Evolutionary conservation across 1,140 invertebrate genomes (phyloP).

Genomic region (Microplitis demolitor): DNA sequence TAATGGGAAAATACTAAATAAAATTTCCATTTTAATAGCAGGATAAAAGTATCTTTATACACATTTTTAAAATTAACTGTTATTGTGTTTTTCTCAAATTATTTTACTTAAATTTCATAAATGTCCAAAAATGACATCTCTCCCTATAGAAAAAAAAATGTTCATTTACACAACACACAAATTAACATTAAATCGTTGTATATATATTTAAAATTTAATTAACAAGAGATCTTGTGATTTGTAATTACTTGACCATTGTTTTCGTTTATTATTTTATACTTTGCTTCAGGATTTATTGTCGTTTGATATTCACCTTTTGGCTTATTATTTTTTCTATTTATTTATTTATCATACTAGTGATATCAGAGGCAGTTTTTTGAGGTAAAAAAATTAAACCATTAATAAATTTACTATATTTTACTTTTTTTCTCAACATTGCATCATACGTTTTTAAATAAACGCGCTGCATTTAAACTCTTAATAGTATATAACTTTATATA

Average conservation of each 20-base stretch:
- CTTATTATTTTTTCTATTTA: not conserved
- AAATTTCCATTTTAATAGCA: too few species aligned
- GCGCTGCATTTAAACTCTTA: not conserved
- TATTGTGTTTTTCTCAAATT: too few species aligned
- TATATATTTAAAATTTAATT: slow-evolving; percentile 9
- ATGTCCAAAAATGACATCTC: too few species aligned
- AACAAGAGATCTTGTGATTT: slow-evolving; percentile 12
- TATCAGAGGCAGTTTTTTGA: slow-evolving; percentile 6
- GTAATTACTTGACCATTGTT: too few species aligned
- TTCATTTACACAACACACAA: not conserved
- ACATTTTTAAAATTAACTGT: too few species aligned
- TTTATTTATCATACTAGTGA: not conserved
- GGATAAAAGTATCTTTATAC: too few species aligned
- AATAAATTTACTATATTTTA: not conserved
- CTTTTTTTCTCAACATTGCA: not conserved
- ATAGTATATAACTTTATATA: not conserved
- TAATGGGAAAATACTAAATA: too few species aligned
- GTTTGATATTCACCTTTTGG: not conserved
- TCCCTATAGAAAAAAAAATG: too few species aligned
- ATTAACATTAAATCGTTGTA: slow-evolving; percentile 17
- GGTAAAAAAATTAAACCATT: slow-evolving; percentile 2
- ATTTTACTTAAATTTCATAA: too few species aligned
- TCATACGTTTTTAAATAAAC: not conserved
- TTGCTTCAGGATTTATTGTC: slow-evolving; percentile 13
- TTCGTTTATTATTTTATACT: not conserved